Evolutionary conservation across 2,113 vertebrate genomes (phyloP).

Genomic region (Boulengeromyrus knoepffleri): DNA sequence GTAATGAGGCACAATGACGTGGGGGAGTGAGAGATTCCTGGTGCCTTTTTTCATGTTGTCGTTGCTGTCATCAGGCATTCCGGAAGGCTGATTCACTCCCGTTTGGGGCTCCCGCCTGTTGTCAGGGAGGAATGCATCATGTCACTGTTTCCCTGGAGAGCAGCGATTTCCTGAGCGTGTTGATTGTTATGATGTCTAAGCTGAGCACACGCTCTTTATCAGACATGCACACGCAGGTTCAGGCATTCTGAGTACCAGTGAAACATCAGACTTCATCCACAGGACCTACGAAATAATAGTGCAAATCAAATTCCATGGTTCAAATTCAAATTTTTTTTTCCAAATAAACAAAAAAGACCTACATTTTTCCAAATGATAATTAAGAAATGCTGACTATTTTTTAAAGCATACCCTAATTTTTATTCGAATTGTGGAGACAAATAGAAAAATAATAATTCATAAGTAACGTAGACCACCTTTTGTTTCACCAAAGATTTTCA

Average conservation of each 20-base stretch:
- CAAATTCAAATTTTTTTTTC: not conserved
- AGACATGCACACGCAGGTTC: not conserved
- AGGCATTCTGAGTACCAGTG: not conserved
- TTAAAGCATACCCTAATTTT: not conserved
- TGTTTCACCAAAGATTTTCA: not conserved
- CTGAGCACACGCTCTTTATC: not conserved
- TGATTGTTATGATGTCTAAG: not conserved
- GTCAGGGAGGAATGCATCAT: not conserved
- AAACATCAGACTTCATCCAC: not conserved
- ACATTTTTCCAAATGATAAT: not conserved
- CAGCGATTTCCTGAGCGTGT: not conserved
- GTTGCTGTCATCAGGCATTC: not conserved
- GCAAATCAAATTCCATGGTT: not conserved
- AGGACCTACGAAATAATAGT: not conserved
- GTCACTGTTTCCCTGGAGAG: not conserved
- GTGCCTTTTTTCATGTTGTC: not conserved
- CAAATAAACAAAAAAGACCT: not conserved
- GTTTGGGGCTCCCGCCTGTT: not conserved
- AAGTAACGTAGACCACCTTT: not conserved
- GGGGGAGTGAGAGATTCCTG: not conserved
- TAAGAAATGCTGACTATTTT: not conserved
- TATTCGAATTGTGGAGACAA: not conserved
- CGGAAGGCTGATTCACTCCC: not conserved
- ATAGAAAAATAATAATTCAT: not conserved
- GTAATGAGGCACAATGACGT: not conserved